Evolutionary conservation across 2,797 vertebrate genomes (phyloP), one percentile per base, ranked within the genome.

Genomic region (Arnoldichthys spilopterus): DNA sequence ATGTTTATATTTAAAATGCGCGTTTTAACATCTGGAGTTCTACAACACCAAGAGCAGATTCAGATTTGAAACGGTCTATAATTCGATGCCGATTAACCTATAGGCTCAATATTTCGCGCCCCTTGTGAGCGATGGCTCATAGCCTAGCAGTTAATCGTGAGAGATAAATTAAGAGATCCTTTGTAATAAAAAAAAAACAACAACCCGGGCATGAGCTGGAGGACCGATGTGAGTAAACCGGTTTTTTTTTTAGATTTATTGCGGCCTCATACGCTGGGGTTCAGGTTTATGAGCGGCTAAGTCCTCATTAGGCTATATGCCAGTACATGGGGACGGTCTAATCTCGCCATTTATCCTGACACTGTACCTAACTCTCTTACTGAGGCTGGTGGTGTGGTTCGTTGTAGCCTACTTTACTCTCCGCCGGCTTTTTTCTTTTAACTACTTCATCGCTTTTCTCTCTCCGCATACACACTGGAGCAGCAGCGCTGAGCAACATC

Each of bases 241-340:
- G 22, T 68, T 43, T 49, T 45, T 45, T 12, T 45, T 6, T 6
- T 34, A 34, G 15, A 62, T 62, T 18, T 62, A 63, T 20, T 37
- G 69, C 49, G 34, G 32, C 30, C 8, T 56, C 20, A 32, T 22
- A 54, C 56, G 43, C 37, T 63, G 61, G 2, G 37, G 34, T 59
- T 20, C 20, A 67, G 53, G n/a, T 73, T 79, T 61, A 4, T 37
- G 28, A 58, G 63, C 37, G 49, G 26, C 51, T 40, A 67, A 79
- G 32, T 68, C 28, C 37, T 74, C 49, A 78, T 74, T 68, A 79
- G 54, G 63, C 77, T 68, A 2, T 4, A 15, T 30, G 28, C 51
- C 53, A 79, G 51, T 2, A 59, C n/a, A 18, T 43, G 13, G 49
- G 43, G 11, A 45, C 45, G 40, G 16, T 71, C 28, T 71, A 67